Conservation (phyloP, 2,113 vertebrate species). For the Sinocyclocheilus maitianheensis region DNA sequence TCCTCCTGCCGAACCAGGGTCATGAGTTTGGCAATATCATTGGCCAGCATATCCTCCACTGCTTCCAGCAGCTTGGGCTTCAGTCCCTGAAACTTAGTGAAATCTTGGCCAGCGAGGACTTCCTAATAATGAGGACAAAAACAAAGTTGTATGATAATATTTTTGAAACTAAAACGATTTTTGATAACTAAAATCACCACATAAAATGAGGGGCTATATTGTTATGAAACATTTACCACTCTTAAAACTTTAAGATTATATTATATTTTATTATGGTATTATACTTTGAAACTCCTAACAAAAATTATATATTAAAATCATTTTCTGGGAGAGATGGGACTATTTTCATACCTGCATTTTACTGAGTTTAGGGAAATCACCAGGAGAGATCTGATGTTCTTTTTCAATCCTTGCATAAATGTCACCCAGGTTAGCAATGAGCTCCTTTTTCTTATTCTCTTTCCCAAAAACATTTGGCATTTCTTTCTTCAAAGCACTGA, state of each 20-base stretch:
- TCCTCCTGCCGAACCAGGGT: conserved; percentile 82
- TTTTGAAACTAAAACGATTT: too few relatives aligned
- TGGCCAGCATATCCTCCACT: conserved; percentile 81
- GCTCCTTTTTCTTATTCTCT: conserved; percentile 83
- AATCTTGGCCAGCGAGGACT: too few relatives aligned
- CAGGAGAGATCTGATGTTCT: conserved; percentile 80
- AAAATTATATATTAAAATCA: too few relatives aligned
- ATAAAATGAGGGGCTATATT: too few relatives aligned
- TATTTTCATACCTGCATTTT: conserved; percentile 79
- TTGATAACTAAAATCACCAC: too few relatives aligned
- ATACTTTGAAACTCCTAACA: too few relatives aligned
- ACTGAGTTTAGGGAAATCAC: conserved; percentile 78
- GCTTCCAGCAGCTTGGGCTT: conserved; percentile 79
- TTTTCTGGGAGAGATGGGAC: too few relatives aligned
- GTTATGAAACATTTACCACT: too few relatives aligned
- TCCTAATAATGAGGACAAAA: too few relatives aligned
- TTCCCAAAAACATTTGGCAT: conserved; percentile 82
- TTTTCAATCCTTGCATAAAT: conserved; percentile 78
- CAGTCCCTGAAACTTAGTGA: conserved; percentile 72
- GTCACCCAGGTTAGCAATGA: conserved; percentile 77
- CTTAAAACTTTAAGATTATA: too few relatives aligned
- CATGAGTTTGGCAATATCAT: conserved; percentile 82
- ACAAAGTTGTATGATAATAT: too few relatives aligned
- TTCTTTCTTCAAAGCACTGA: conserved; percentile 80
- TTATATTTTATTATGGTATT: too few relatives aligned